Evolutionary conservation across 1,140 invertebrate genomes (phyloP), one percentile per base, ranked within the genome.

Genomic region (Papilio polytes): DNA sequence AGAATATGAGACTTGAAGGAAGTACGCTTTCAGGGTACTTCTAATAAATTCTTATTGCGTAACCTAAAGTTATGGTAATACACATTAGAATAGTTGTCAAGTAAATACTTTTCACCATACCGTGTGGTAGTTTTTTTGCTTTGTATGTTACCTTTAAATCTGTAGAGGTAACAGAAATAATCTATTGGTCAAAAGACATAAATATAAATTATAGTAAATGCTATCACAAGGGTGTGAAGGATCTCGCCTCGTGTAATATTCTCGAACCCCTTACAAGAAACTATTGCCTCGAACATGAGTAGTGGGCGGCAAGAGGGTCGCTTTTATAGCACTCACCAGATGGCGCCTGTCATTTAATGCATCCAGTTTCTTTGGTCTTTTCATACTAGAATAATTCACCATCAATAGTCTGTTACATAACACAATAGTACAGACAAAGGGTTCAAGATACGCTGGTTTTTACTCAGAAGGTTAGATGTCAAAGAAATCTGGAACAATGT

Each of bases 301-400:
- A 88, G 86, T 88, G 84, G 83, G 85, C 81, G 83, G 83, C 83
- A 84, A 86, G 90, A 92, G 92, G 92, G 92, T 92, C 80, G 88
- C 87, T 94, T 92, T 94, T 93, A 92, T 94, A 85, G 89, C 88
- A 81, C 80, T 84, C 84, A 86, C 85, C 93, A 94, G 90, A 92
- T 94, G 92, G 88, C 90, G 90, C 86, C 79, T 91, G 91, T 93
- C 92, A 91, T 91, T 93, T 91, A 89, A 82, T 90, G 88, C 89
- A 90, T 85, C 86, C 86, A 85, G 53, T 81, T 83, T 80, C 81
- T 80, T 82, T 84, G 85, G 87, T 82, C 85, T 76, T 73, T 81
- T 63, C 79, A 80, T 82, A 63, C 41, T 80, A 76, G 66, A 74
- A 9, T 84, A 78, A 84, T 41, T 85, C 83, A 85, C 53, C 84